Percentiles rank a stretch among this genome's conserved stretches.
Evolutionary conservation across 2,888 invertebrate genomes (phyloP).

Genomic region (Ennomos quercinarius): DNA sequence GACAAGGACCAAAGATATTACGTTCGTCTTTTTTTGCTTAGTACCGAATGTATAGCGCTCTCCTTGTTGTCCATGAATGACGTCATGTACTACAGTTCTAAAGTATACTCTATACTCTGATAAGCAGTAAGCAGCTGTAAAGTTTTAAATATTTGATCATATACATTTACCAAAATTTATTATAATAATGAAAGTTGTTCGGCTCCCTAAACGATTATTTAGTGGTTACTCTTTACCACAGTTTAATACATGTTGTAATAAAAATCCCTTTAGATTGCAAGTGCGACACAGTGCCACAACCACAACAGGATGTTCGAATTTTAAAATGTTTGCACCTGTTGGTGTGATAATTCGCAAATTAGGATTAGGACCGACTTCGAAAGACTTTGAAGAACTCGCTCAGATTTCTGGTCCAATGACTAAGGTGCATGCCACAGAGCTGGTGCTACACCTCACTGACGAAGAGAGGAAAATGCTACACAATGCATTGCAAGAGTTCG

Average conservation of each 20-base stretch:
- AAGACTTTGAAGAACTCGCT: slow-evolving; percentile 73
- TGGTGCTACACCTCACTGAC: slow-evolving; percentile 89
- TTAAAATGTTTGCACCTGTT: slow-evolving; percentile 54
- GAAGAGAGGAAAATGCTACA: slow-evolving; percentile 90
- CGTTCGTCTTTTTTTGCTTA: too few relatives aligned
- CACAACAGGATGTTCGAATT: slow-evolving; percentile 55
- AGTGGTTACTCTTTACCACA: slow-evolving; percentile 47
- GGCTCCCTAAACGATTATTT: slow-evolving; percentile 56
- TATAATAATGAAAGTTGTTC: slow-evolving; percentile 65
- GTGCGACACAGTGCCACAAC: slow-evolving; percentile 67
- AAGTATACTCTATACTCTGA: too few relatives aligned
- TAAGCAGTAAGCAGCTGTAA: too few relatives aligned
- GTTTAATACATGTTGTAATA: slow-evolving; percentile 54
- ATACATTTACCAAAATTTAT: slow-evolving; percentile 10
- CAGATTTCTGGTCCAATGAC: slow-evolving; percentile 79
- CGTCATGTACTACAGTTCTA: too few relatives aligned
- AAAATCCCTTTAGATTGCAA: slow-evolving; percentile 55
- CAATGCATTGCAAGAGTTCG: slow-evolving; percentile 89
- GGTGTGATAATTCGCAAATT: slow-evolving; percentile 60
- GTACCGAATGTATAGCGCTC: too few relatives aligned
- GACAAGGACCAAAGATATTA: too few relatives aligned
- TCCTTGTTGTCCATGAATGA: too few relatives aligned
- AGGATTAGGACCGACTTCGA: slow-evolving; percentile 76
- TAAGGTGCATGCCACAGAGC: slow-evolving; percentile 90
- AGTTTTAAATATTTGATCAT: too few relatives aligned